Conservation (phyloP, 30 jellyfish, hydroid and myxozoan species). For the Chironex yamaguchii region DNA sequence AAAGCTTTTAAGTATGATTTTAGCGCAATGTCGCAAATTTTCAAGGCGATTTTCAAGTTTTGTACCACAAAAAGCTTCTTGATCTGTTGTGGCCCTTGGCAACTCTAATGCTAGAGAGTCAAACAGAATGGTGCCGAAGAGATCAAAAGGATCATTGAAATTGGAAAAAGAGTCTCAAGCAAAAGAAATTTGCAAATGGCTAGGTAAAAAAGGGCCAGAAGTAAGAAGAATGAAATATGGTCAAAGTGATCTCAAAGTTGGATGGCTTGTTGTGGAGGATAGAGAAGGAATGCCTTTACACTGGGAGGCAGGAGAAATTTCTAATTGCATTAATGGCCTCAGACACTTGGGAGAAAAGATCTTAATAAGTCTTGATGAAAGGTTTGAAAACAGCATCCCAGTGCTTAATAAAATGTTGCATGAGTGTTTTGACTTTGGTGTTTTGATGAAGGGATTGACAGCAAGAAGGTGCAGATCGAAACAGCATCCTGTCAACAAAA, state of each 20-base stretch:
- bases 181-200: slow-evolving; percentile 5
- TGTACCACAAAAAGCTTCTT: too few relatives aligned
- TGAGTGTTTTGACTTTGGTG: slow-evolving; percentile 50
- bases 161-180: too few relatives aligned
- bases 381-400: slow-evolving; percentile 23
- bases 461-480: neutral
- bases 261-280: slow-evolving; percentile 59
- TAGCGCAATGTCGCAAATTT: too few relatives aligned
- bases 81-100: too few relatives aligned
- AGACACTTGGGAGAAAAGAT: slow-evolving; percentile 17
- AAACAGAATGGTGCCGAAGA: too few relatives aligned
- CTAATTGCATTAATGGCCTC: slow-evolving; percentile 5
- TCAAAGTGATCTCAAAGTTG: slow-evolving; percentile 19
- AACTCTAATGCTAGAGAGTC: too few relatives aligned
- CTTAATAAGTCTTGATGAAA: neutral
- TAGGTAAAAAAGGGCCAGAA: neutral
- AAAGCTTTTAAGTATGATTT: too few relatives aligned
- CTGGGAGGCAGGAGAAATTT: slow-evolving; percentile 45
- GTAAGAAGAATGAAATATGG: slow-evolving; percentile 11
- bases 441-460: slow-evolving; percentile 11
- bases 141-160: too few relatives aligned
- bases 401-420: slow-evolving; percentile 14
- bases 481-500: neutral
- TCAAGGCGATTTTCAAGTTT: too few relatives aligned
- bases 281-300: slow-evolving; percentile 33